Conservation (phyloP, 2,797 vertebrate species). For the Threskiornis aethiopicus region DNA sequence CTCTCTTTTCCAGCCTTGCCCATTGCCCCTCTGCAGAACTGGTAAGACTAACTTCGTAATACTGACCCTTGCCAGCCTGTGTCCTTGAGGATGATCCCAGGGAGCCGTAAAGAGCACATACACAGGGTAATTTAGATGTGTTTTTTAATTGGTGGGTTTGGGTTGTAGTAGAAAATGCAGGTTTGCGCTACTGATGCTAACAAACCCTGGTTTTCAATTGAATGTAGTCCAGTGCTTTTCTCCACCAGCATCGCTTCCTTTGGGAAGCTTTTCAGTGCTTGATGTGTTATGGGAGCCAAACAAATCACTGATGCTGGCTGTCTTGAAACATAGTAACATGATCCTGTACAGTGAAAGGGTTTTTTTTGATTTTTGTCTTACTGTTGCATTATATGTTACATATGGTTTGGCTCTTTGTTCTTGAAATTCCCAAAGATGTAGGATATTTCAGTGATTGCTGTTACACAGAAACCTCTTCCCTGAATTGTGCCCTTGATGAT, state of each 20-base stretch:
- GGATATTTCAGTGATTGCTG: background rate
- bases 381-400: background rate
- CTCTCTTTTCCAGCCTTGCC: background rate
- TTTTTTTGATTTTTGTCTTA: background rate
- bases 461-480: background rate
- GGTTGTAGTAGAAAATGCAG: background rate
- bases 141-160: background rate
- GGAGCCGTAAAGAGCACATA: background rate
- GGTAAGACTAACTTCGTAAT: background rate
- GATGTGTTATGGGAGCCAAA: background rate
- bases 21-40: background rate
- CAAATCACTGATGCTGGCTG: accelerated
- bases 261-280: background rate
- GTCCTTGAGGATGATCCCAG: background rate
- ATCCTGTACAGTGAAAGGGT: background rate
- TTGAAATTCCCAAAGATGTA: background rate
- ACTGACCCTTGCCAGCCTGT: background rate
- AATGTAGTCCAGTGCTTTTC: background rate
- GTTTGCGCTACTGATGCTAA: background rate
- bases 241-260: background rate
- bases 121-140: background rate
- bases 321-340: background rate
- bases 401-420: background rate
- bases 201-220: background rate
- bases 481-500: background rate